phyloP scores from a whole-genome alignment of 2,888 invertebrate genomes.

The Nephrotoma flavescens region DNA sequence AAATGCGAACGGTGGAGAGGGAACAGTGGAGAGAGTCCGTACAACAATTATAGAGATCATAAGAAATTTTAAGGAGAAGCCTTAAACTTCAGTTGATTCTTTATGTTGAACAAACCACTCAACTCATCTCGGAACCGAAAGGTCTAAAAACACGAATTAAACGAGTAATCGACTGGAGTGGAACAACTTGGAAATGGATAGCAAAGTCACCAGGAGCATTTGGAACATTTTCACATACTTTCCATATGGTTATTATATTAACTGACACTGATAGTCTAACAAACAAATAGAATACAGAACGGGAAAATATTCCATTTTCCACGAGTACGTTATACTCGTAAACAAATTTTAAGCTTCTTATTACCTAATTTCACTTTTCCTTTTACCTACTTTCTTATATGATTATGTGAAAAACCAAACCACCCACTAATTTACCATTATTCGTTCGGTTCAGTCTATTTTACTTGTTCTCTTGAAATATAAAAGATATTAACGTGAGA shows the following conservation, averaged over 20 bases:
- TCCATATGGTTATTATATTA: background rate
- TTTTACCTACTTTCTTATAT: background rate
- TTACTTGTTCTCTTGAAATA: background rate
- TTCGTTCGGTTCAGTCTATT: background rate
- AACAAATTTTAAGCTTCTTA: background rate
- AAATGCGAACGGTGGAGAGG: rapidly evolving
- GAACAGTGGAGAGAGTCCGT: too few relatives aligned
- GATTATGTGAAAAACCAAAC: background rate
- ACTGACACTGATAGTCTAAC: background rate
- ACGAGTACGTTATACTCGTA: background rate
- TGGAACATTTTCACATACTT: background rate
- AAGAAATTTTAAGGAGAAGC: too few relatives aligned
- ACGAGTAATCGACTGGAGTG: too few relatives aligned
- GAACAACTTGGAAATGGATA: too few relatives aligned
- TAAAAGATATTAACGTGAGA: background rate
- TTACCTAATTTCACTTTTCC: background rate
- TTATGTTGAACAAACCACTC: too few relatives aligned
- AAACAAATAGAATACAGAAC: too few relatives aligned
- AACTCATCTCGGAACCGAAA: too few relatives aligned
- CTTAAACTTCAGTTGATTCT: too few relatives aligned
- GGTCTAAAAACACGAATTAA: too few relatives aligned
- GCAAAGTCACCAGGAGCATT: too few relatives aligned
- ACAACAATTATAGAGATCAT: too few relatives aligned
- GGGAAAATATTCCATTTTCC: too few relatives aligned
- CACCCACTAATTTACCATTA: background rate